Percentiles rank a stretch among this genome's conserved stretches.
phyloP scores from a whole-genome alignment of 2,113 vertebrate genomes.

The Dipodomys ordii region DNA sequence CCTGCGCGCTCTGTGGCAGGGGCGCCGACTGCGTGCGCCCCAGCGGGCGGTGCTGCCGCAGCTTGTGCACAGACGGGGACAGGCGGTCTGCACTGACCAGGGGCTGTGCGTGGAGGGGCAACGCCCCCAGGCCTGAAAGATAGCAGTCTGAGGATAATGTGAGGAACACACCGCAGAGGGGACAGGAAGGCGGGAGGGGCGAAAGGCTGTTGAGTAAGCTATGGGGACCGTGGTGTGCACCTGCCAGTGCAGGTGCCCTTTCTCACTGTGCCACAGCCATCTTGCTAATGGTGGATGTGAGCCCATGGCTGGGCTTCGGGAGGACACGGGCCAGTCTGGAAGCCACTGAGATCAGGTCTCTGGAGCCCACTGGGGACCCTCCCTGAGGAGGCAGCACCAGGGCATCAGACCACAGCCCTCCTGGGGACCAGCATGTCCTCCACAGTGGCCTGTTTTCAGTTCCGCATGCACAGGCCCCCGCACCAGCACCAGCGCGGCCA shows the following conservation, averaged over 20 bases:
- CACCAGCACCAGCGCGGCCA: background rate
- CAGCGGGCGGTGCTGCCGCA: conserved; percentile 96
- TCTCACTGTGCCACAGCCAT: rapidly evolving
- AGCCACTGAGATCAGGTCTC: background rate
- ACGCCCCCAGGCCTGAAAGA: conserved; percentile 90
- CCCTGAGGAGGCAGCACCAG: background rate
- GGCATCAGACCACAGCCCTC: too few species aligned
- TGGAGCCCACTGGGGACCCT: background rate
- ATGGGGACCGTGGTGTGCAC: rapidly evolving
- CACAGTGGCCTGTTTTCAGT: background rate
- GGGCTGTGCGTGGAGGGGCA: conserved; percentile 92
- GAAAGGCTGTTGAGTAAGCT: conserved; percentile 82
- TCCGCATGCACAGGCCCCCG: too few species aligned
- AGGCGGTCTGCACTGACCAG: conserved; percentile 88
- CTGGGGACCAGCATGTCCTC: background rate
- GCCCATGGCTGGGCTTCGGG: rapidly evolving
- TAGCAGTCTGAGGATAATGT: conserved; percentile 86
- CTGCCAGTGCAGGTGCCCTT: background rate
- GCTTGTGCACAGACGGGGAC: conserved; percentile 95
- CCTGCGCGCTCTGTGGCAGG: conserved; percentile 96
- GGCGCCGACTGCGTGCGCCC: conserved; percentile 98
- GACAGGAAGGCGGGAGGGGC: conserved; percentile 78
- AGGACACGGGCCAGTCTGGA: rapidly evolving
- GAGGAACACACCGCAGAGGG: conserved; percentile 82
- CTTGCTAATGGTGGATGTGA: background rate